phyloP scores from a whole-genome alignment of 2,797 vertebrate species.

The Sphenopsis melanotis region DNA sequence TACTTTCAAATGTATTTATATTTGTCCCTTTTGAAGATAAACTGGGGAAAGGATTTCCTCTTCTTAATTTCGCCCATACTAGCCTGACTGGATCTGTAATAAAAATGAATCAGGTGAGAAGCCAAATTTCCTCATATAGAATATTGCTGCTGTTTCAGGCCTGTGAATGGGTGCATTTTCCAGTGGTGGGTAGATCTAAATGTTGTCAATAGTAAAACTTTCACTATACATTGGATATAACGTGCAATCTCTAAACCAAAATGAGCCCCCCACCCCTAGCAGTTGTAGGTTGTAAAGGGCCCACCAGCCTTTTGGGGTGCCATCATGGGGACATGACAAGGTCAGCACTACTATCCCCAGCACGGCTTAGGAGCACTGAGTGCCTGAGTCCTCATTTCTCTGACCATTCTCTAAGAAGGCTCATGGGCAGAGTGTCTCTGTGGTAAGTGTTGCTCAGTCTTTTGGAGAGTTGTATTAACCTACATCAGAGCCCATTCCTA shows the following conservation, averaged over 20 bases:
- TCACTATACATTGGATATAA: not conserved
- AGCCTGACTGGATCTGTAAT: conserved; percentile 48
- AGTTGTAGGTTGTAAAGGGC: not conserved
- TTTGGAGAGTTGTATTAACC: not conserved
- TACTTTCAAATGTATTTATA: not conserved
- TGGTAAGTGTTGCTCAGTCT: not conserved
- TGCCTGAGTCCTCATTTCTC: not conserved
- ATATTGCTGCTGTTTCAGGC: not conserved
- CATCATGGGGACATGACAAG: not conserved
- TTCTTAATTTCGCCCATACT: conserved; percentile 52
- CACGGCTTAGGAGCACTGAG: not conserved
- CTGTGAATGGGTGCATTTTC: not conserved
- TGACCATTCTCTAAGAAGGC: not conserved
- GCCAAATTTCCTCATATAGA: not conserved
- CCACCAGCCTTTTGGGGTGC: not conserved
- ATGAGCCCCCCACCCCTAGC: not conserved
- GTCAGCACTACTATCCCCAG: not conserved
- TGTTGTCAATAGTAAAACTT: not conserved
- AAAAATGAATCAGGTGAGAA: conserved; percentile 64
- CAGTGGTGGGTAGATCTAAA: not conserved
- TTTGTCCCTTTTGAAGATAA: conserved; percentile 53
- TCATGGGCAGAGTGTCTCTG: not conserved
- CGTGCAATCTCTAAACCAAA: not conserved
- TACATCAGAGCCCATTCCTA: not conserved
- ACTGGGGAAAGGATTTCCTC: conserved; percentile 63